Conservation (phyloP, 2,113 vertebrate species). For the Dipodomys stephensi region DNA sequence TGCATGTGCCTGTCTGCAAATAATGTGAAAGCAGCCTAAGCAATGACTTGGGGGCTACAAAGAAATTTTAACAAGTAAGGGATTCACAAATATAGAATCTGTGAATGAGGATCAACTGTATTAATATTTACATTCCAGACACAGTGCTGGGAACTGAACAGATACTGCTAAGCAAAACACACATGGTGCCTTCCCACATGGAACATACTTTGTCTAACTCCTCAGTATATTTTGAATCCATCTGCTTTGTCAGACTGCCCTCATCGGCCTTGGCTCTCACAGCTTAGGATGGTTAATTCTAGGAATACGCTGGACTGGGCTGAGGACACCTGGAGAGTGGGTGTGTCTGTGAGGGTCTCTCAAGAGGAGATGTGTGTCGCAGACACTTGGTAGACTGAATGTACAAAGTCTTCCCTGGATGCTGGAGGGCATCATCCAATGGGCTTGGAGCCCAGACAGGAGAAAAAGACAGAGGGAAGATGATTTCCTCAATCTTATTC, state of each 20-base stretch:
- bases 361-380: background rate
- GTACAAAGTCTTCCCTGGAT: background rate
- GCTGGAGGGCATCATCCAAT: background rate
- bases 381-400: background rate
- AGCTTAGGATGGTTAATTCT: background rate
- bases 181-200: background rate
- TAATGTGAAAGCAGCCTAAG: background rate
- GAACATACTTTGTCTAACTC: background rate
- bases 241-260: background rate
- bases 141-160: background rate
- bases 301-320: background rate
- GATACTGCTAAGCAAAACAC: background rate
- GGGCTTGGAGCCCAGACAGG: background rate
- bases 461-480: background rate
- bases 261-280: background rate
- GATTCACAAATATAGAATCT: background rate
- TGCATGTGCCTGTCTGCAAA: fast-evolving
- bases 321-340: background rate
- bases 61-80: background rate
- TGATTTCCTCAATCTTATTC: too few species aligned
- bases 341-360: background rate
- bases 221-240: background rate
- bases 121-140: background rate
- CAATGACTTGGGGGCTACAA: background rate
- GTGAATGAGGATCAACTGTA: background rate